phyloP scores from a whole-genome alignment of 2,797 vertebrate species.

The Girardinus metallicus region DNA sequence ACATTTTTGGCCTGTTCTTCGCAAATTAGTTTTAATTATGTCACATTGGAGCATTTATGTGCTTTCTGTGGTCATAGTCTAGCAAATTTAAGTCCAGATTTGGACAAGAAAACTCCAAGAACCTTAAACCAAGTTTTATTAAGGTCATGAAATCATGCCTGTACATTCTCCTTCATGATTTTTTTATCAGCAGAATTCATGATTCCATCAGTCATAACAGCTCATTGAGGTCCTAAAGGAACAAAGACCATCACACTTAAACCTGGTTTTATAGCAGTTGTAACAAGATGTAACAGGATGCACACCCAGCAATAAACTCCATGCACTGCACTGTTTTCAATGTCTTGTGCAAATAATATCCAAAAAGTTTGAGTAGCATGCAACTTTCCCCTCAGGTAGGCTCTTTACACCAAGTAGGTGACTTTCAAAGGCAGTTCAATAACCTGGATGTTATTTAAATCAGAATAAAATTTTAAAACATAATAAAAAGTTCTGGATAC shows the following conservation, averaged over 20 bases:
- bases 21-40: background rate
- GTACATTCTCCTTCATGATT: background rate
- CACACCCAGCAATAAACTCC: background rate
- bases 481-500: too few relatives aligned
- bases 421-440: background rate
- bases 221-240: background rate
- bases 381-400: background rate
- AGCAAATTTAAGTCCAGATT: background rate
- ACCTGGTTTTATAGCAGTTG: background rate
- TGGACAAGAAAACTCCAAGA: background rate
- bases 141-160: background rate
- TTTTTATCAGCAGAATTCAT: background rate
- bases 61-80: background rate
- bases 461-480: too few relatives aligned
- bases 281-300: background rate
- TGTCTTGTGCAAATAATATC: background rate
- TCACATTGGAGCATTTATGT: background rate
- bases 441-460: background rate
- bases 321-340: background rate
- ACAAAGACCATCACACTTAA: background rate
- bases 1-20: background rate
- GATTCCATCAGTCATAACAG: background rate
- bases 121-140: background rate
- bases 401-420: background rate
- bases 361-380: background rate